These are phyloP conservation scores for Smutsia temminckii DNA, from an alignment of 2,797 vertebrate species.

Conservation along the genomic window DNA sequence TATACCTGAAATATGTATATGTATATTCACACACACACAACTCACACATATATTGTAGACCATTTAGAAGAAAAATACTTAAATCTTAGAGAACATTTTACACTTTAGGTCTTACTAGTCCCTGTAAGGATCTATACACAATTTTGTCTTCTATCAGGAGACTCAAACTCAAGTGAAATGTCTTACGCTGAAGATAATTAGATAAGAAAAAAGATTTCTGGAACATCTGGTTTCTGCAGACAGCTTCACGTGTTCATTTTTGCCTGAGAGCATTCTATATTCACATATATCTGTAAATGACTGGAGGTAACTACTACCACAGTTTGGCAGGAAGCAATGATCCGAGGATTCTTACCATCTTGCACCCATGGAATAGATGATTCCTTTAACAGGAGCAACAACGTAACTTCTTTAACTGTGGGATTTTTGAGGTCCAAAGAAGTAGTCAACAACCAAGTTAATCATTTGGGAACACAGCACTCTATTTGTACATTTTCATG, in stretches of 20 bases:
- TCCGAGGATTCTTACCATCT: neutral
- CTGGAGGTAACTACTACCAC: neutral
- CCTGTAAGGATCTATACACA: slow-evolving; percentile 69
- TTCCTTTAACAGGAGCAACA: slow-evolving; percentile 62
- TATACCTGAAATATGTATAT: neutral
- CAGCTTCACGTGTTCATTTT: slow-evolving; percentile 65
- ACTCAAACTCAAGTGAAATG: slow-evolving; percentile 46
- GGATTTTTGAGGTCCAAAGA: slow-evolving; percentile 36
- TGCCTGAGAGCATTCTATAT: neutral
- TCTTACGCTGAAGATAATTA: slow-evolving; percentile 66
- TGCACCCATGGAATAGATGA: neutral
- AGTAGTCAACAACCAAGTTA: slow-evolving; percentile 1
- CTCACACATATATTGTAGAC: slow-evolving; percentile 19
- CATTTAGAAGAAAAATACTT: slow-evolving; percentile 65
- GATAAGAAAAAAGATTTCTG: slow-evolving; percentile 57
- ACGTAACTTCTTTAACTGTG: slow-evolving; percentile 54
- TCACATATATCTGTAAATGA: slow-evolving; percentile 54
- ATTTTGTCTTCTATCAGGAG: slow-evolving; percentile 66
- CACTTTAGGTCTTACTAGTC: slow-evolving; percentile 66
- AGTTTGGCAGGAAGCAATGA: slow-evolving; percentile 45
- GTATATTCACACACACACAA: neutral
- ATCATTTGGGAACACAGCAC: neutral
- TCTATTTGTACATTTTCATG: neutral
- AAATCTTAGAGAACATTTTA: slow-evolving; percentile 65
- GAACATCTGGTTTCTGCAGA: slow-evolving; percentile 67